These are phyloP conservation scores for Trachemys scripta DNA, from an alignment of 2,113 vertebrate genomes.

Conservation along the genomic window DNA sequence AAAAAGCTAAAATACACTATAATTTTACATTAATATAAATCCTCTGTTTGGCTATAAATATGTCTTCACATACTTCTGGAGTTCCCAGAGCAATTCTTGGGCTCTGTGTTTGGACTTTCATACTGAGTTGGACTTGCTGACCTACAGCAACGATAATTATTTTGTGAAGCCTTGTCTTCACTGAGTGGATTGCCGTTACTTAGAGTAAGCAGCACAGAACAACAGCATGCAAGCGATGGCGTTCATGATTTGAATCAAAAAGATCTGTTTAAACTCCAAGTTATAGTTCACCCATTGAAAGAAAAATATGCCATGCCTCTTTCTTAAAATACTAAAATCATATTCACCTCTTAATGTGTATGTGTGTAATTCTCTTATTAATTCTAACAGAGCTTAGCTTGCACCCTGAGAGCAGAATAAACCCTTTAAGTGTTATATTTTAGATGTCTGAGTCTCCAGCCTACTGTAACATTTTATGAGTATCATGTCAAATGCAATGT, in stretches of 20 bases:
- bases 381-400: conserved; percentile 33
- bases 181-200: neutral
- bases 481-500: conserved; percentile 11
- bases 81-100: neutral
- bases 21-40: neutral
- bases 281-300: neutral
- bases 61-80: neutral
- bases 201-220: neutral
- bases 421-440: conserved; percentile 54
- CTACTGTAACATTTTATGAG: conserved; percentile 10
- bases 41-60: neutral
- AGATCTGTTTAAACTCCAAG: neutral
- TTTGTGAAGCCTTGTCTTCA: neutral
- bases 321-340: conserved; percentile 10
- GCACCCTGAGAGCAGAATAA: conserved; percentile 42
- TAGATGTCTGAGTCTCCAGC: conserved; percentile 20
- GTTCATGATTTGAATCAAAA: conserved; percentile 8
- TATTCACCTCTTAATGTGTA: neutral
- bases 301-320: neutral
- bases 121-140: neutral
- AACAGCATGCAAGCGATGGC: neutral
- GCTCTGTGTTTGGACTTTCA: neutral
- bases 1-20: neutral
- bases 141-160: neutral
- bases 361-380: conserved; percentile 24